Percentiles rank a stretch among this genome's conserved stretches.
Evolutionary conservation across 2,888 invertebrate genomes (phyloP).

Genomic region (Clanis bilineata): DNA sequence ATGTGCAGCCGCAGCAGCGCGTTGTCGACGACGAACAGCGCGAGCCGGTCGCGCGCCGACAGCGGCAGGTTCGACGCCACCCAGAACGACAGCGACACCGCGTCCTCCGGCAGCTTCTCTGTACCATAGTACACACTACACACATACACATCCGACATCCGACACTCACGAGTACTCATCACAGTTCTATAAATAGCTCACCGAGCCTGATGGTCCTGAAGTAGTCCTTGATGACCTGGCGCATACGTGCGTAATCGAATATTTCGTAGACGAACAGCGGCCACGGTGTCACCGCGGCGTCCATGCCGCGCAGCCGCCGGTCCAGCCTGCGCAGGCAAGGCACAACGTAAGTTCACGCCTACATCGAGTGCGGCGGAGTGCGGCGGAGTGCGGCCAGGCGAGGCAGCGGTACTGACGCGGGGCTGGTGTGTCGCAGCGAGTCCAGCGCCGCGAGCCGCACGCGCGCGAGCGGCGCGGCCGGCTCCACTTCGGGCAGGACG

Average conservation of each 20-base stretch:
- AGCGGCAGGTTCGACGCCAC: slow-evolving; percentile 71
- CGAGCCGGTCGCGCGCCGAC: slow-evolving; percentile 57
- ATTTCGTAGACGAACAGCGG: slow-evolving; percentile 69
- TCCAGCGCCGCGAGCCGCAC: slow-evolving; percentile 53
- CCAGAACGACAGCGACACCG: slow-evolving; percentile 75
- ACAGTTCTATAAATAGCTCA: no score
- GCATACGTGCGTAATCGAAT: slow-evolving; percentile 62
- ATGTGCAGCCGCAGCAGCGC: slow-evolving; percentile 67
- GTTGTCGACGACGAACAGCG: slow-evolving; percentile 62
- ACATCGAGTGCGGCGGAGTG: neutral
- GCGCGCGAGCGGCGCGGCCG: slow-evolving; percentile 46
- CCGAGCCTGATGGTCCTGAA: slow-evolving; percentile 50
- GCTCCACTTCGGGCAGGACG: slow-evolving; percentile 60
- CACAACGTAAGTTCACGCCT: no score
- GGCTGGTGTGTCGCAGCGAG: slow-evolving; percentile 35
- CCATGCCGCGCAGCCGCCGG: slow-evolving; percentile 46
- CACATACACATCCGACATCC: neutral
- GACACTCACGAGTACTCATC: no score
- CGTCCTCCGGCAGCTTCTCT: slow-evolving; percentile 59
- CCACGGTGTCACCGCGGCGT: slow-evolving; percentile 69
- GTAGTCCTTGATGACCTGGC: slow-evolving; percentile 45
- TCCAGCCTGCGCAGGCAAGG: slow-evolving; percentile 29
- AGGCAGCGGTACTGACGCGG: slow-evolving; percentile 4
- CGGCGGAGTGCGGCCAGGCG: neutral
- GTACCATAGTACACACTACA: no score